Evolutionary conservation across 2,797 vertebrate genomes (phyloP).

Genomic region (Semotilus atromaculatus): DNA sequence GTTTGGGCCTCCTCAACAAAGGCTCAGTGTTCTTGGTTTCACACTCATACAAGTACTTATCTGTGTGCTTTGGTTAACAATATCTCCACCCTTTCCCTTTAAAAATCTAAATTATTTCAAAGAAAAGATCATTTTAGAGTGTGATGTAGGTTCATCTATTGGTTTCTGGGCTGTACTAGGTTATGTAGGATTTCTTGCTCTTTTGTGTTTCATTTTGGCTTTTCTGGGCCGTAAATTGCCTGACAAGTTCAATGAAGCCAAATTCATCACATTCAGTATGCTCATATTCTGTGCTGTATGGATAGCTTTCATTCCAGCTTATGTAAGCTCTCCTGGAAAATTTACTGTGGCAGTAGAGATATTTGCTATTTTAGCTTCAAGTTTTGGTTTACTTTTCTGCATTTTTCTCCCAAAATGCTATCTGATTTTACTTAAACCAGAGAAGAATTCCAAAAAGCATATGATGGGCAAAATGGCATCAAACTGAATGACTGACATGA

Average conservation of each 20-base stretch:
- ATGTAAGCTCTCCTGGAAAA: constrained; percentile 76
- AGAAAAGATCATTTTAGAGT: constrained; percentile 73
- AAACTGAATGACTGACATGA: constrained; percentile 3
- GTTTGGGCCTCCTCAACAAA: constrained; percentile 65
- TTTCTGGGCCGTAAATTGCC: constrained; percentile 73
- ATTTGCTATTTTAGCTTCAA: constrained; percentile 70
- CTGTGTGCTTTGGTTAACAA: constrained; percentile 70
- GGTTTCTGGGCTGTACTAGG: constrained; percentile 75
- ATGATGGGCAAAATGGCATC: constrained; percentile 59
- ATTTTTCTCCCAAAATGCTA: constrained; percentile 79
- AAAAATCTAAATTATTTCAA: constrained; percentile 67
- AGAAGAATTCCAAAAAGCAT: constrained; percentile 62
- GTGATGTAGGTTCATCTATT: constrained; percentile 68
- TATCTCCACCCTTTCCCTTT: constrained; percentile 69
- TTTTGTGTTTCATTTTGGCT: constrained; percentile 72
- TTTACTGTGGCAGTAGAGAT: constrained; percentile 79
- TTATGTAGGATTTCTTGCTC: constrained; percentile 74
- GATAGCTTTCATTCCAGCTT: constrained; percentile 75
- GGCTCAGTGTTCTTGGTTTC: constrained; percentile 61
- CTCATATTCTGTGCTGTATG: constrained; percentile 75
- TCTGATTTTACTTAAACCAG: constrained; percentile 70
- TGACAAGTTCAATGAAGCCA: constrained; percentile 76
- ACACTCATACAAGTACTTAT: constrained; percentile 69
- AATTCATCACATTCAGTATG: constrained; percentile 78
- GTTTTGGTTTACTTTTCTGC: constrained; percentile 73